Evolutionary conservation across 2,888 invertebrate genomes (phyloP), one percentile per base, ranked within the genome.

Genomic region (Pollenia angustigena): DNA sequence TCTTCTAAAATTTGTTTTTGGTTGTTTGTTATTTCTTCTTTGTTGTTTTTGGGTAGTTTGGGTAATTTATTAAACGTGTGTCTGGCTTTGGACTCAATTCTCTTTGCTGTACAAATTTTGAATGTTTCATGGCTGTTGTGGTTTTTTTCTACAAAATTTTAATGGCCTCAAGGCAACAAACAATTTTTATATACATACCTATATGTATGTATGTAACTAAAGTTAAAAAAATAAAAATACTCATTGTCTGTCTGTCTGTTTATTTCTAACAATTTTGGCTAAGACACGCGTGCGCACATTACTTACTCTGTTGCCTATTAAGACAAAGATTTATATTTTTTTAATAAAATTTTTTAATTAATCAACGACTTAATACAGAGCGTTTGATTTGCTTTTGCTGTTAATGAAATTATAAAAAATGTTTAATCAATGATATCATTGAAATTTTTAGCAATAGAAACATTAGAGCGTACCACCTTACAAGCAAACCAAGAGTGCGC

Each of bases 401-500:
- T 56, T 68, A 74, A 14, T 56, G 32, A 23, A 23, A 42, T 40
- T n/a, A 6, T 32, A 6, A 23, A 69, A 71, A 71, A 80, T 62
- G 50, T 40, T n/a, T 60, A 48, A 69, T 62, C 79, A 69, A 62
- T 80, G 79, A 71, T 80, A 71, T 71, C 79, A 78, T 66, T 78
- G 76, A 54, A 66, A 64, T 42, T 56, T 2, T 32, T 32, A 32
- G 32, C 4, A 6, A 32, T 6, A 6, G 32, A 23, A 32, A 4
- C 32, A n/a, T n/a, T n/a, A n/a, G n/a, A n/a, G n/a, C n/a, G n/a
- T n/a, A n/a, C n/a, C n/a, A n/a, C n/a, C n/a, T n/a, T n/a, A n/a
- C n/a, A n/a, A n/a, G n/a, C n/a, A 32, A 32, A 32, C 32, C 2
- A 32, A 2, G 4, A 32, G 32, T 32, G 32, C 32, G 32, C 32